Base-by-base conservation (phyloP, 1,140 invertebrate species). In the Adoxophyes honmai region DNA sequence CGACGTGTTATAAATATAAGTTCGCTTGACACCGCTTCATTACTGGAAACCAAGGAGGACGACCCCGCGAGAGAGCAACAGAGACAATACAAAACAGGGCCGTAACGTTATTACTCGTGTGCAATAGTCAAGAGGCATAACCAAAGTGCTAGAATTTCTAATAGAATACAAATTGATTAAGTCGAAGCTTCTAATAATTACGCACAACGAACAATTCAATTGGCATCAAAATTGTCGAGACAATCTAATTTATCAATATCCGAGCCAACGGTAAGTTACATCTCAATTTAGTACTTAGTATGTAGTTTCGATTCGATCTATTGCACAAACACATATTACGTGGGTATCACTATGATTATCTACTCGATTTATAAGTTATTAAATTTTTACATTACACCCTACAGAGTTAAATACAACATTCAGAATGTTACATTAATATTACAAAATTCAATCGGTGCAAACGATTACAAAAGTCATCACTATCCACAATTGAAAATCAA, bases 401-500 rank as follows among this genome's bases (percentile, higher is more conserved):
- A 80, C 73, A 73, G 65, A 84, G 69, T 78, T 82, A 86, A 83
- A 85, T 84, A 86, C 81, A 75, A 86, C 85, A 88, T 85, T 74
- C 78, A 85, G 81, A 86, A 82, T 68, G 70, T 77, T 78, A 86
- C 75, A 74, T 84, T 78, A 75, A 80, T 87, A 84, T 86, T 86
- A 88, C 82, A 88, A 83, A 86, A 84, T 79, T 73, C 75, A 79
- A 78, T 79, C 67, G 65, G 77, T 85, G 82, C 85, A 82, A 85
- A 85, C 68, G 73, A 86, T 82, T 85, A 81, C 73, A 84, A 83
- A 80, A 79, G 57, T 70, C 66, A 33, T 64, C 64, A 68, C 75
- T 73, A 70, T 77, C 70, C 70, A 75, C 70, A 71, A 64, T 70
- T 66, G 67, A 69, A 73, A 70, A 78, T 75, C 70, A 73, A 72